Conservation (phyloP, 1,140 invertebrate species). For the Thalassaphorura encarpata region DNA sequence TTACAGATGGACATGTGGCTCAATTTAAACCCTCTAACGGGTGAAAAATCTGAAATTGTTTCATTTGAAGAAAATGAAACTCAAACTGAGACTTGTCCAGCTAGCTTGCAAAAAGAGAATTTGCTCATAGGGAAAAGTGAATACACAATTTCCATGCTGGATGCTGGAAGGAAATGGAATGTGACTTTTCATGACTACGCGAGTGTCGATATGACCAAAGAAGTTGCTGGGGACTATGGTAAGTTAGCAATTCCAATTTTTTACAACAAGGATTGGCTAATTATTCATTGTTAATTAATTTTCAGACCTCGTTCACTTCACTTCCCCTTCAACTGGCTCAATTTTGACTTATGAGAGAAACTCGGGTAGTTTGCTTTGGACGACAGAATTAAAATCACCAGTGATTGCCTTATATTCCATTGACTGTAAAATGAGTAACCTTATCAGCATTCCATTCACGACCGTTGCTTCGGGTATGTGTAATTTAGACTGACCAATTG, state of each 20-base stretch:
- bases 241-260: conserved; percentile 33
- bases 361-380: conserved; percentile 68
- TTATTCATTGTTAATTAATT: not conserved
- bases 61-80: conserved; percentile 5
- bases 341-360: conserved; percentile 66
- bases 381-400: conserved; percentile 64
- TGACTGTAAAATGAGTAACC: conserved; percentile 52
- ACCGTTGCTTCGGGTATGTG: conserved; percentile 77
- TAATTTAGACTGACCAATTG: too few species aligned
- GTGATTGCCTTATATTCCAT: conserved; percentile 82
- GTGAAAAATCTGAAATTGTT: conserved; percentile 22
- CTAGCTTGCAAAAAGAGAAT: conserved; percentile 2
- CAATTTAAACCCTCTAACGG: conserved; percentile 23
- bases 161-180: conserved; percentile 84
- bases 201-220: conserved; percentile 58
- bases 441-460: conserved; percentile 79
- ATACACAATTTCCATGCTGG: conserved; percentile 90
- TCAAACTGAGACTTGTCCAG: too few species aligned
- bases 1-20: conserved; percentile 28
- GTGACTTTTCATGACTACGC: conserved; percentile 87
- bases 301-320: conserved; percentile 72
- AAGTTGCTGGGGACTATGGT: conserved; percentile 74
- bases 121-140: conserved; percentile 44
- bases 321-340: conserved; percentile 75
- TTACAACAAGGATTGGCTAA: too few species aligned